Conservation (phyloP, 2,797 vertebrate species). For the Sphenodon punctatus region DNA sequence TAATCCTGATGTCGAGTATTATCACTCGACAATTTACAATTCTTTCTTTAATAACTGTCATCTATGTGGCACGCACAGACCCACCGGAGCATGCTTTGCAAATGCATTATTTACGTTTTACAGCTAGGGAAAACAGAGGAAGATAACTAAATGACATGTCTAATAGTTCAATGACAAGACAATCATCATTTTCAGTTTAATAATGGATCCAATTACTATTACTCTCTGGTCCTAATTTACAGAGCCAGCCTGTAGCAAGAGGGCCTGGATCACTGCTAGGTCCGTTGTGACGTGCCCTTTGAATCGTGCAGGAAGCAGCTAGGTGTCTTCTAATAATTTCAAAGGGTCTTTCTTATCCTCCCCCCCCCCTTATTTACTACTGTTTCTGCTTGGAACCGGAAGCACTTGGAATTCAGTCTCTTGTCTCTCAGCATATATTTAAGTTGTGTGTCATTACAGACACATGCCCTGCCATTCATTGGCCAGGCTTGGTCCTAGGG, state of each 20-base stretch:
- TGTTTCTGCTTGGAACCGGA: neutral
- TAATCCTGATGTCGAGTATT: neutral
- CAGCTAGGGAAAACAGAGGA: neutral
- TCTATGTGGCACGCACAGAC: neutral
- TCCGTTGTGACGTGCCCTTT: neutral
- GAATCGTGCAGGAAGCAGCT: neutral
- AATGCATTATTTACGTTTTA: neutral
- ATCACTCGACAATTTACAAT: neutral
- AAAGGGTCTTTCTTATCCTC: neutral
- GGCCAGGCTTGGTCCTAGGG: neutral
- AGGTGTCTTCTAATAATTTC: neutral
- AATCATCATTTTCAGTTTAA: no score
- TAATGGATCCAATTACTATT: neutral
- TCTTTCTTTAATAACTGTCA: neutral
- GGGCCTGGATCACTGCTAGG: neutral
- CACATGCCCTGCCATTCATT: neutral
- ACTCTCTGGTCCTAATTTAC: neutral
- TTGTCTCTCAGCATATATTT: neutral
- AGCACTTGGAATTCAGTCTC: neutral
- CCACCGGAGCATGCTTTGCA: no score
- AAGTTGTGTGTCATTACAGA: neutral
- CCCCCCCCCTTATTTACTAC: neutral
- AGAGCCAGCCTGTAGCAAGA: no score
- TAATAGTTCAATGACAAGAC: neutral
- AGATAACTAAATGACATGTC: neutral